Percentiles rank a stretch among this genome's conserved stretches.
phyloP scores from a whole-genome alignment of 2,113 vertebrate species.

The Ptyas mucosa region DNA sequence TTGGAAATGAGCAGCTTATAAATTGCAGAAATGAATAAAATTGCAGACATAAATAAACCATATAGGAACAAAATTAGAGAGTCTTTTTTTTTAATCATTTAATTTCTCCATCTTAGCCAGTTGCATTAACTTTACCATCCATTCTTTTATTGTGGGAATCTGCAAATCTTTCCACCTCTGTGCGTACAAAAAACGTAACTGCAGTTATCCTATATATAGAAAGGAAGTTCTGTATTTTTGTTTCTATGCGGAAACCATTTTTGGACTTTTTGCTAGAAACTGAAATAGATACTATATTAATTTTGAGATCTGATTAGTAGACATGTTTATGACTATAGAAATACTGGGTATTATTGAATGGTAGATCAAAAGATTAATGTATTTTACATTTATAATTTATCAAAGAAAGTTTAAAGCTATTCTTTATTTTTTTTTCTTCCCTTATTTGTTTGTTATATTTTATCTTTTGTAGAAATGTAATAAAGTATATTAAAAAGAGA shows the following conservation, averaged over 20 bases:
- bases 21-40: neutral
- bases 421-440: neutral
- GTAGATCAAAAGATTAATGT: neutral
- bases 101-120: neutral
- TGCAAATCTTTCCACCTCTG: neutral
- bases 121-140: neutral
- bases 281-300: neutral
- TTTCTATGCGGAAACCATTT: neutral
- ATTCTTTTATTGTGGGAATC: neutral
- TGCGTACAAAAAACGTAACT: neutral
- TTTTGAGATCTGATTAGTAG: neutral
- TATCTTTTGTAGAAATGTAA: neutral
- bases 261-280: neutral
- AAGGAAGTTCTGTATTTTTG: neutral
- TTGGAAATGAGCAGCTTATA: neutral
- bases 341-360: neutral
- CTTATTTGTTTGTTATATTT: neutral
- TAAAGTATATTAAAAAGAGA: neutral
- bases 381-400: neutral
- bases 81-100: neutral
- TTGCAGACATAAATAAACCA: neutral
- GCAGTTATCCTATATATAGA: neutral
- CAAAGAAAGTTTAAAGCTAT: neutral
- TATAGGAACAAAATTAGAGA: neutral
- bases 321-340: neutral